Conservation (phyloP, 1,140 invertebrate species). For the Caerostris darwini region DNA sequence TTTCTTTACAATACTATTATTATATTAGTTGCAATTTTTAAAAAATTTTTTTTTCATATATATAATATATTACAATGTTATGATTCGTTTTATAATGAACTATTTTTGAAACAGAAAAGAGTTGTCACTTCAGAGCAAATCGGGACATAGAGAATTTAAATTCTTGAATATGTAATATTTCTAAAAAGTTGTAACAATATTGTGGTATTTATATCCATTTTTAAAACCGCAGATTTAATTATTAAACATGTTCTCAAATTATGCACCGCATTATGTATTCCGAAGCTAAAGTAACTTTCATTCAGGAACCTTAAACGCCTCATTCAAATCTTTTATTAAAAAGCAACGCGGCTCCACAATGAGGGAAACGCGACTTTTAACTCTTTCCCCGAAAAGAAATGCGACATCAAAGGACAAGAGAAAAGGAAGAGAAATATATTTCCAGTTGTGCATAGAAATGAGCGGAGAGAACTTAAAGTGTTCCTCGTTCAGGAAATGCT, state of each 20-base stretch:
- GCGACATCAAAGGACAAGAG: not conserved
- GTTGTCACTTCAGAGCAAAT: too few species aligned
- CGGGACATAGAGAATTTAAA: too few species aligned
- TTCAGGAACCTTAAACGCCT: not conserved
- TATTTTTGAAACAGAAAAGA: too few species aligned
- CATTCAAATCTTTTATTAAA: not conserved
- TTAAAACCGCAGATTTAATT: not conserved
- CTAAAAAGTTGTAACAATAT: too few species aligned
- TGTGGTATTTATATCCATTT: too few species aligned
- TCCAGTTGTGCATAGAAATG: not conserved
- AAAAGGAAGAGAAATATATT: constrained; percentile 2
- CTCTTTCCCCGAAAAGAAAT: not conserved
- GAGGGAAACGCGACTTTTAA: not conserved
- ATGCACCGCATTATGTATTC: not conserved
- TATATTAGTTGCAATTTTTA: too few species aligned
- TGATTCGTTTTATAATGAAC: too few species aligned
- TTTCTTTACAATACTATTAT: too few species aligned
- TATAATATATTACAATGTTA: too few species aligned
- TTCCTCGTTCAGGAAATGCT: constrained; percentile 62
- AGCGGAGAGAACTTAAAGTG: constrained; percentile 58
- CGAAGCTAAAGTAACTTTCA: not conserved
- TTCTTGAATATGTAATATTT: too few species aligned
- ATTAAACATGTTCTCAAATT: not conserved
- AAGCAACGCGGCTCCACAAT: not conserved
- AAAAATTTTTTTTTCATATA: too few species aligned